Evolutionary conservation across 1,140 invertebrate genomes (phyloP).

Genomic region (Tetragnatha versicolor): DNA sequence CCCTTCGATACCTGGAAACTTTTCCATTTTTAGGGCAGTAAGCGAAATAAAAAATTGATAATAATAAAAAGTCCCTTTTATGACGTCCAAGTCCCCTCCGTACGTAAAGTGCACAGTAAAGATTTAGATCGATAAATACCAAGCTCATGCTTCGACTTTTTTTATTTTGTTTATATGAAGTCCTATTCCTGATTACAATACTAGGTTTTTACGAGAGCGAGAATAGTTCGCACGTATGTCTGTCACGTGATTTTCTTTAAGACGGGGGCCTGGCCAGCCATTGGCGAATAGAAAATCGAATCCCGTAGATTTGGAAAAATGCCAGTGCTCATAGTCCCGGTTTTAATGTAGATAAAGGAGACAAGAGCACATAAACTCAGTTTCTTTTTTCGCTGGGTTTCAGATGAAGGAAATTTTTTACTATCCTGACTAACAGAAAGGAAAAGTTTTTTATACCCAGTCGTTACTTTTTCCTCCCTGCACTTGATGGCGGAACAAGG

Average conservation of each 20-base stretch:
- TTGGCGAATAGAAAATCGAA: conserved; percentile 36
- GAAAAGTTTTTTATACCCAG: too few relatives aligned
- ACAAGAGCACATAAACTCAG: conserved; percentile 28
- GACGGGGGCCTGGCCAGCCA: not conserved
- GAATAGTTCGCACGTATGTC: conserved; percentile 46
- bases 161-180: conserved; percentile 29
- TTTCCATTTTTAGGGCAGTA: not conserved
- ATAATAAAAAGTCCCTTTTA: conserved; percentile 36
- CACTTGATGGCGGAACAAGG: too few relatives aligned
- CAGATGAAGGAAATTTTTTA: conserved; percentile 30
- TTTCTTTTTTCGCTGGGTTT: conserved; percentile 23
- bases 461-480: too few relatives aligned
- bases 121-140: conserved; percentile 42
- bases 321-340: conserved; percentile 19
- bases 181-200: conserved; percentile 51
- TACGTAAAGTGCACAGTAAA: conserved; percentile 26
- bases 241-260: conserved; percentile 50
- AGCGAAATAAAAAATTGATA: conserved; percentile 13
- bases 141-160: conserved; percentile 10
- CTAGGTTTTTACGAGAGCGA: conserved; percentile 41
- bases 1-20: conserved; percentile 3
- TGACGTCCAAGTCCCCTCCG: conserved; percentile 3
- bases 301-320: conserved; percentile 39
- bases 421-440: conserved; percentile 26
- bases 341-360: conserved; percentile 43